Base-by-base conservation (phyloP, 2,797 vertebrate species). In the Clarias pachynema region DNA sequence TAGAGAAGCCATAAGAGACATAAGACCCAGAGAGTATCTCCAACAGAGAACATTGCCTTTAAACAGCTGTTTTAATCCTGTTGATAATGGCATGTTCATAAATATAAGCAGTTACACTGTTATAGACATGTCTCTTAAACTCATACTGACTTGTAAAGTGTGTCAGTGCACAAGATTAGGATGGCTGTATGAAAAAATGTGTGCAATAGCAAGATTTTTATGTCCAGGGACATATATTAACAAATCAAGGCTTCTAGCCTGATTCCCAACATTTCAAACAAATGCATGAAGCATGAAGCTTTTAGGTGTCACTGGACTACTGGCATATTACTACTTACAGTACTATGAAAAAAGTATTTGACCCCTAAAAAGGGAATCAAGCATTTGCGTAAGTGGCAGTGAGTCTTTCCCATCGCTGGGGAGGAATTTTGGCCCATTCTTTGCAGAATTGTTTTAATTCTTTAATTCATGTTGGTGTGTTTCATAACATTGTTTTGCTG, bases 91-190 rank as follows among this genome's bases (percentile, higher is more conserved):
- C 22, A 29, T 59, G 57, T 12, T 37, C 22, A n/a, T 34, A 79
- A 24, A 79, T 65, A 65, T 80, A 24, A 49, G 60, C 60, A 26
- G 78, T 79, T 79, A 44, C 24, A 44, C 59, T 63, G 31, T 78
- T 79, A 40, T 24, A 62, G 22, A 9, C 12, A 3, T 63, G 78
- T 79, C 60, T 10, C 40, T 63, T 44, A n/a, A 63, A 79, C 59
- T 18, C 3, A 26, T 62, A 79, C 22, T 79, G 15, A 65, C 6
- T 79, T 63, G 15, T 31, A 63, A 79, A 40, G 78, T 79, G 78
- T 59, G 34, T 44, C 37, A 20, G 37, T 63, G 37, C 22, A n/a
- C 77, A 79, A 20, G 5, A 65, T 65, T 26, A 79, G 34, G 6
- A n/a, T 63, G 2, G 18, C 3, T 79, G 34, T 18, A 53, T 8